Conservation (phyloP, 2,888 invertebrate species). For the Helobdella robusta region DNA sequence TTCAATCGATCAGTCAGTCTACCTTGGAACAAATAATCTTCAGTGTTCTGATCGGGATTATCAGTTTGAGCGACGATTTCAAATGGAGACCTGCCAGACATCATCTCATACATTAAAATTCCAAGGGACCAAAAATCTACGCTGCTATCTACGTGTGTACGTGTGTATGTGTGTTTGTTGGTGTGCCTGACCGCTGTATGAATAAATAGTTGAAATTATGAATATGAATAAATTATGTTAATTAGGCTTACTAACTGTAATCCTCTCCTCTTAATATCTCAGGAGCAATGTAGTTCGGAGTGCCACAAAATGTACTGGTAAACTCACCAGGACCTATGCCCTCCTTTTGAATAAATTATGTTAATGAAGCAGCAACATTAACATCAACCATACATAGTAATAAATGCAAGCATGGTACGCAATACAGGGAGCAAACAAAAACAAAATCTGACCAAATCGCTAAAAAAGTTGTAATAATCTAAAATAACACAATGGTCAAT, state of each 20-base stretch:
- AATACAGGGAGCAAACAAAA: background rate
- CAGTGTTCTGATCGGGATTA: constrained; percentile 90
- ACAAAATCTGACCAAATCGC: too few relatives aligned
- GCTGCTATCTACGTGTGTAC: constrained; percentile 61
- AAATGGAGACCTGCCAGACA: constrained; percentile 94
- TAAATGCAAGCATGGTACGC: background rate
- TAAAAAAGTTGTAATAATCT: too few relatives aligned
- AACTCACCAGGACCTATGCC: constrained; percentile 58
- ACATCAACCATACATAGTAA: background rate
- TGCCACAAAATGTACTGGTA: constrained; percentile 81
- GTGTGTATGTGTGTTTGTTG: too few relatives aligned
- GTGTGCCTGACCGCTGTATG: too few relatives aligned
- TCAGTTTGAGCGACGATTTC: constrained; percentile 93
- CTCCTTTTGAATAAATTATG: constrained; percentile 36
- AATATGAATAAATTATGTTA: background rate
- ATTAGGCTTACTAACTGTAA: constrained; percentile 57
- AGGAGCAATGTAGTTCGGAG: constrained; percentile 98
- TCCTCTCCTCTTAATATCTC: constrained; percentile 72
- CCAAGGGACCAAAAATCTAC: constrained; percentile 99
- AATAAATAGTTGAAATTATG: too few relatives aligned
- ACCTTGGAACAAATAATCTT: constrained; percentile 87
- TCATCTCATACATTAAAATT: constrained; percentile 94
- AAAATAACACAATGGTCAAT: too few relatives aligned
- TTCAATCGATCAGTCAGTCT: too few relatives aligned
- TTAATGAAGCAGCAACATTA: constrained; percentile 1